Conservation (phyloP, 64 coral and sea anemone species). For the Stichodactyla helianthus region DNA sequence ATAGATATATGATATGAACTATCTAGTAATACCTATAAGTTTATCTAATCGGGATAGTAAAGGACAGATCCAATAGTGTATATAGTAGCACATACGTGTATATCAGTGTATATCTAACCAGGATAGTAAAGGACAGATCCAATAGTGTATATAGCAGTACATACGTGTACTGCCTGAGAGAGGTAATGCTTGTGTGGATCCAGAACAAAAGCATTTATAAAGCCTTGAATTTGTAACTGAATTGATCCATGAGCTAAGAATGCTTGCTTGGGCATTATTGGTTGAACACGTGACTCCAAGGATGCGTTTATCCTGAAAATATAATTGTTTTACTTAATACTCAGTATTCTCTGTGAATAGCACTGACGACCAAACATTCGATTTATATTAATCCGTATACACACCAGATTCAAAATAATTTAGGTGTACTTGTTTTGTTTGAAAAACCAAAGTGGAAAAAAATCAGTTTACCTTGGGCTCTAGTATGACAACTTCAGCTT, state of each 20-base stretch:
- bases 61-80: slow-evolving; percentile 8
- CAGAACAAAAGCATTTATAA: not conserved
- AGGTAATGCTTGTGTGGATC: not conserved
- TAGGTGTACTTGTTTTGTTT: no score
- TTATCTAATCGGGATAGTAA: not conserved
- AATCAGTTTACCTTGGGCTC: not conserved
- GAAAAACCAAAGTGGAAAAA: no score
- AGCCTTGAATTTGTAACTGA: not conserved
- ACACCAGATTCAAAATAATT: no score
- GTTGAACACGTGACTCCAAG: slow-evolving; percentile 35
- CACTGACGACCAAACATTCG: no score
- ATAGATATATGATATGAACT: no score
- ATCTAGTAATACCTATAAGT: not conserved
- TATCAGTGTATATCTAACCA: not conserved
- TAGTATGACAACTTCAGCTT: not conserved
- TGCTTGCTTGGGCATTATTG: slow-evolving; percentile 20
- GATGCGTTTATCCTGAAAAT: slow-evolving; percentile 24
- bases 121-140: not conserved
- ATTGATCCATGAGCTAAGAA: not conserved
- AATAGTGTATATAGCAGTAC: slow-evolving; percentile 9
- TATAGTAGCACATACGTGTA: not conserved
- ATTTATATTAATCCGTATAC: no score
- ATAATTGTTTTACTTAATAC: not conserved
- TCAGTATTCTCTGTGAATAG: no score
- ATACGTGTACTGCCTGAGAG: not conserved